Evolutionary conservation across 2,797 vertebrate genomes (phyloP), one percentile per base, ranked within the genome.

Genomic region (Acomys russatus): DNA sequence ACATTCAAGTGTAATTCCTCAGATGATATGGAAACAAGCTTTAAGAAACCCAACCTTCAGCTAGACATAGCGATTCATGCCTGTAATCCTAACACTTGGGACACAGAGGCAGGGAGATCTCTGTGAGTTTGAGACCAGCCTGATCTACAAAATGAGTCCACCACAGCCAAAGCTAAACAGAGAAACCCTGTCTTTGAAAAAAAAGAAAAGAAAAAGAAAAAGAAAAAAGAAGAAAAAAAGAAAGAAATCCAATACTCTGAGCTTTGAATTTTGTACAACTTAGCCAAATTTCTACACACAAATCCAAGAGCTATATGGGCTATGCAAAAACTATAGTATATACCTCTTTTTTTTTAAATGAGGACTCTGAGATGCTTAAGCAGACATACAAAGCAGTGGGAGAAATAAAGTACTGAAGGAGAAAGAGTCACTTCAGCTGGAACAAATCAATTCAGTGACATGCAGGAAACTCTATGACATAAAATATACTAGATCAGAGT

Each of bases 401-500:
- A 86, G 15, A 64, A 56, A 80, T 51, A 35, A 87, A 76, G 15
- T 56, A 89, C 2, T 76, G 30, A 91, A 83, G 18, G 79, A 7
- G 44, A 88, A n/a, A 23, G 20, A 74, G 6, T 70, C 91, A 20
- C 20, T 22, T 73, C 71, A 88, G 86, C 35, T 83, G 9, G 35
- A 90, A n/a, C 12, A 7, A 64, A 12, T 70, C 91, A 73, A 49
- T 90, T 88, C 80, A 56, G 44, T 74, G 49, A 63, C 59, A 94
- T 61, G 9, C 82, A 96, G 49, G n/a, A 3, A 91, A 68, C 61
- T 91, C 51, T 15, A 64, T 91, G 64, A 79, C 51, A 59, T 63
- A 85, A 68, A 88, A 92, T 95, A 92, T 0, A 95, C 14, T 77
- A 85, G 18, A 61, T 20, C 33, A 89, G 51, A 96, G 94, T 87